Percentiles rank a stretch among this genome's conserved stretches.
Conservation (phyloP, 53 echinoderm and acorn worm species). For the Arbacia lixula region DNA sequence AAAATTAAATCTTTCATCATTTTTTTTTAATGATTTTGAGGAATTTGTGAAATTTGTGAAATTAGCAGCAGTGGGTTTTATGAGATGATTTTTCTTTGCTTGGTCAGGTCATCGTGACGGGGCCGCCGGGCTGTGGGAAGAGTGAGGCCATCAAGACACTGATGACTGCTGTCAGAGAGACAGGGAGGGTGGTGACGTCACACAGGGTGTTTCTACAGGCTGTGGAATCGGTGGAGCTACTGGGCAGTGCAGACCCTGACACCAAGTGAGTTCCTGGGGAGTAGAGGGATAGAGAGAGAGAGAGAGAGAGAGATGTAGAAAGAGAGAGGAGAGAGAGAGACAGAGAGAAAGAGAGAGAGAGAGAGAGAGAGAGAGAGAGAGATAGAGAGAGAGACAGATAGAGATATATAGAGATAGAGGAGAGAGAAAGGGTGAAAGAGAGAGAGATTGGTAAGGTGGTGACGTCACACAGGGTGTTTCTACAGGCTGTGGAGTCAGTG, state of each 20-base stretch:
- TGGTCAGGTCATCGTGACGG: conserved; percentile 77
- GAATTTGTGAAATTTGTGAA: too few species aligned
- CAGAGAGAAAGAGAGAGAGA: not conserved
- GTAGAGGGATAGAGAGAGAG: not conserved
- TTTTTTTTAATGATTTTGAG: too few species aligned
- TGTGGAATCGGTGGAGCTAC: conserved; percentile 87
- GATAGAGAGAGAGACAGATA: conserved; percentile 73
- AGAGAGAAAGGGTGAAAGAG: too few species aligned
- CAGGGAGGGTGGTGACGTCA: conserved; percentile 79
- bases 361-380: not conserved
- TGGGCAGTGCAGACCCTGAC: conserved; percentile 82
- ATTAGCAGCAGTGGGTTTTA: too few species aligned
- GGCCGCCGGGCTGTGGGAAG: conserved; percentile 95
- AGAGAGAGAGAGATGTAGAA: not conserved
- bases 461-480: conserved; percentile 72
- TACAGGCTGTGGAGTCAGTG: conserved; percentile 79
- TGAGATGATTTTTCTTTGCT: too few species aligned
- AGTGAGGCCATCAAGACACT: conserved; percentile 92
- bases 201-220: conserved; percentile 88
- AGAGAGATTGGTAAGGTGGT: too few species aligned
- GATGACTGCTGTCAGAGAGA: conserved; percentile 78
- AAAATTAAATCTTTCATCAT: too few species aligned
- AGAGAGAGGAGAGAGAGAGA: not conserved
- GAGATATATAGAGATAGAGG: too few species aligned
- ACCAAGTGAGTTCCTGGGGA: conserved; percentile 61